phyloP scores from a whole-genome alignment of 2,113 vertebrate species.

The Notarius lentiginosus region DNA sequence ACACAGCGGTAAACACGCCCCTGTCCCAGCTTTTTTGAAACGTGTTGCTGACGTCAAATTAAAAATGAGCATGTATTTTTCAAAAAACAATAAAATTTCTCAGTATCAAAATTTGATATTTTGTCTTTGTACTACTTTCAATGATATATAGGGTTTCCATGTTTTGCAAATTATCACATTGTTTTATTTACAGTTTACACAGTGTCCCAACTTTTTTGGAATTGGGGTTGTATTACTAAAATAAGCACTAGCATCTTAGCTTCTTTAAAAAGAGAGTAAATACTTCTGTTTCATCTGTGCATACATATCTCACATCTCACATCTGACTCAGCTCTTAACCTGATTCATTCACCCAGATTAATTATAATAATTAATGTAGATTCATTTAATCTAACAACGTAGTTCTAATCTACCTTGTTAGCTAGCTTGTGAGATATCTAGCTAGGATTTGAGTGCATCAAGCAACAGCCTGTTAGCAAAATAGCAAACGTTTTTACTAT shows the following conservation, averaged over 20 bases:
- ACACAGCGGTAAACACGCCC: too few species aligned
- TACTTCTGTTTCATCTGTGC: neutral
- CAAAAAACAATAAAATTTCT: too few species aligned
- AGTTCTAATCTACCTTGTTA: neutral
- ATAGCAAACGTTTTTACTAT: neutral
- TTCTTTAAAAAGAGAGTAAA: neutral
- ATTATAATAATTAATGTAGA: neutral
- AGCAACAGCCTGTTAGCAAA: neutral
- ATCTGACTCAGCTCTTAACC: neutral
- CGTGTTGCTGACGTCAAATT: too few species aligned
- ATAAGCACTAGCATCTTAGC: neutral
- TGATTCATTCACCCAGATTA: neutral
- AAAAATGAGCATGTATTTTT: too few species aligned
- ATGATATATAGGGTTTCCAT: too few species aligned
- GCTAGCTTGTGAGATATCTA: neutral
- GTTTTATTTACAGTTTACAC: too few species aligned
- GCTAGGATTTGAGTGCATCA: neutral
- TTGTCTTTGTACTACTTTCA: too few species aligned
- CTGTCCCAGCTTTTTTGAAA: too few species aligned
- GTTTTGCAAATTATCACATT: too few species aligned
- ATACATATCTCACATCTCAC: neutral
- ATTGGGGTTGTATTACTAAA: too few species aligned
- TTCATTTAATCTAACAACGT: neutral
- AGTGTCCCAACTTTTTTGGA: too few species aligned
- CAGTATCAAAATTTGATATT: too few species aligned